Base-by-base conservation (phyloP, 2,113 vertebrate genomes). In the Columba livia region DNA sequence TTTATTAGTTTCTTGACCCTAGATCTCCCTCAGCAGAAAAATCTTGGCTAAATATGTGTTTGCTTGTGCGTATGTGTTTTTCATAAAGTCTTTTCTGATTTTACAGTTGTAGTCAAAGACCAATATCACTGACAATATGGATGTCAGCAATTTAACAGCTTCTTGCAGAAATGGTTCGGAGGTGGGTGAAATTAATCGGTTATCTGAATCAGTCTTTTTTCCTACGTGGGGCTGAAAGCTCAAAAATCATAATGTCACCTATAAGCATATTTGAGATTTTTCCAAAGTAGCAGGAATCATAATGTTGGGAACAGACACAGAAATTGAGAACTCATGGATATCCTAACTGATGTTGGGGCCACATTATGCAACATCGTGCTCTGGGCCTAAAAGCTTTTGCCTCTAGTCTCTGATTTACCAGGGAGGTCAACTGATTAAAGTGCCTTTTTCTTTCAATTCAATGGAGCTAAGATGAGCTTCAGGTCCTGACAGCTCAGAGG, bases 81-180 rank as follows among this genome's bases (percentile, higher is more conserved):
- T 83, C 84, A 48, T 75, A 28, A 75, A 57, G 15, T 40, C 1
- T 50, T 79, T 51, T 69, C 64, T 83, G 26, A 23, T 91, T 82
- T 94, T 60, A 40, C 42, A 89, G 66, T 20, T 91, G 42, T 79
- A 95, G 62, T 90, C 60, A 48, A 84, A 38, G 38, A 81, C 50
- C 3, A 51, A 6, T 24, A 58, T 85, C 36, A 15, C 28, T 47
- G 80, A 50, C 40, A 89, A 72, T 53, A 69, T 47, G 7, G 56
- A 94, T 70, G 51, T 81, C 3, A 69, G 44, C 56, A 74, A 38
- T 70, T 87, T 67, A 90, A 60, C 64, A 54, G 72, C n/a, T 47
- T 85, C n/a, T 29, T n/a, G 34, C 32, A 53, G 73, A 36, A 89
- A 85, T 64, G 11, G 88, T 70, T 85, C 92, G 75, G 54, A 94